phyloP scores from a whole-genome alignment of 2,113 vertebrate species.

The Pao palembangensis region DNA sequence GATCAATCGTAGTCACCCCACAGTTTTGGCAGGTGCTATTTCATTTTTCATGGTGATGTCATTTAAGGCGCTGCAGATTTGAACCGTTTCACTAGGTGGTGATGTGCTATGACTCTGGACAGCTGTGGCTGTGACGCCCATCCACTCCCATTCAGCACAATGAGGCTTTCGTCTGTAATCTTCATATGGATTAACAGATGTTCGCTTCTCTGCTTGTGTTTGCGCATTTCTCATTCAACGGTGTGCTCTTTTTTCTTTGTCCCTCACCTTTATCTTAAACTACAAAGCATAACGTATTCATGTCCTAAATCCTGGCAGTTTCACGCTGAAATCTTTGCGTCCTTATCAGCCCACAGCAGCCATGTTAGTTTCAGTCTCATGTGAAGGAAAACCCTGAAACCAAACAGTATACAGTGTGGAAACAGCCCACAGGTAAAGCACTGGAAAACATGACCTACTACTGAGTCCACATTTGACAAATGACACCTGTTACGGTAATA shows the following conservation, averaged over 20 bases:
- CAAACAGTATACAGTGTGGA: constrained; percentile 21
- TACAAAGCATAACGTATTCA: neutral
- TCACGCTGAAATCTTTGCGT: neutral
- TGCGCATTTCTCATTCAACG: constrained; percentile 33
- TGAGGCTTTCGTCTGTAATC: constrained; percentile 44
- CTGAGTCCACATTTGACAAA: constrained; percentile 41
- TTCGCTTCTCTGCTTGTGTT: constrained; percentile 44
- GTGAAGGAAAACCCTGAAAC: constrained; percentile 25
- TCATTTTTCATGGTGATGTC: constrained; percentile 16
- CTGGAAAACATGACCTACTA: constrained; percentile 30
- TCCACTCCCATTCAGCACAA: constrained; percentile 48
- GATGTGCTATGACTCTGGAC: constrained; percentile 56
- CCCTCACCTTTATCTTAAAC: constrained; percentile 19
- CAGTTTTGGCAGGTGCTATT: constrained; percentile 16
- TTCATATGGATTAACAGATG: constrained; percentile 64
- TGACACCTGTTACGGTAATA: constrained; percentile 36
- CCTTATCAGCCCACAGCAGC: neutral
- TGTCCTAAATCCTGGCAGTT: constrained; percentile 7
- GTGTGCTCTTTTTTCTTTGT: neutral
- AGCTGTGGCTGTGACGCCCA: constrained; percentile 40
- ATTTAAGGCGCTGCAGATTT: constrained; percentile 29
- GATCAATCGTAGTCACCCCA: constrained; percentile 15
- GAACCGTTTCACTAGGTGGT: constrained; percentile 33
- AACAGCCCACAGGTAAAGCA: constrained; percentile 38
- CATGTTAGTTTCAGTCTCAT: constrained; percentile 12